Conservation (phyloP, 2,888 invertebrate genomes). For the Hirtodrosophila trivittata region DNA sequence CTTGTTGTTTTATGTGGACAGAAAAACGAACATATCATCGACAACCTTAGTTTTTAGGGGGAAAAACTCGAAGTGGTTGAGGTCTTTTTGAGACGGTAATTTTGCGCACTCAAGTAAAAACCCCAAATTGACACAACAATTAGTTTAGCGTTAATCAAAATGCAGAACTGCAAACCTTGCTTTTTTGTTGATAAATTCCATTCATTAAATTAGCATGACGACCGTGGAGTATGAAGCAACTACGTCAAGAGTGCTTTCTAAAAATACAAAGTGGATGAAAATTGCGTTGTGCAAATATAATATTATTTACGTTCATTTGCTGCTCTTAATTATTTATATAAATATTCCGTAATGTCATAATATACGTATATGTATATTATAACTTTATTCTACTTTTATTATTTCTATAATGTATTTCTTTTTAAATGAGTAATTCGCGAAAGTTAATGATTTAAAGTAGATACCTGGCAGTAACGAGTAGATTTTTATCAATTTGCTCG, state of each 20-base stretch:
- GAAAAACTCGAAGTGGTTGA: conserved; percentile 52
- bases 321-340: not conserved
- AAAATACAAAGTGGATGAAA: conserved; percentile 27
- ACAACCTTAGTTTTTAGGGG: conserved; percentile 42
- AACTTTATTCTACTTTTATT: too few relatives aligned
- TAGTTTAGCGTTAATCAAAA: conserved; percentile 68
- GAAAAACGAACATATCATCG: conserved; percentile 14
- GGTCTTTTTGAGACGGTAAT: conserved; percentile 45
- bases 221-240: conserved; percentile 32
- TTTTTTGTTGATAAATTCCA: conserved; percentile 34
- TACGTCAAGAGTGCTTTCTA: conserved; percentile 46
- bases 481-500: too few relatives aligned
- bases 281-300: conserved; percentile 15
- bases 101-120: conserved; percentile 47
- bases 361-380: too few relatives aligned
- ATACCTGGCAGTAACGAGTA: too few relatives aligned
- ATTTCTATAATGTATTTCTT: too few relatives aligned
- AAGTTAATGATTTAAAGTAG: not conserved
- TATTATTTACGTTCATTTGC: not conserved
- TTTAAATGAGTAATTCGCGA: too few relatives aligned
- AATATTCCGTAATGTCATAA: too few relatives aligned
- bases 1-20: conserved; percentile 13
- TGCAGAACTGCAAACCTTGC: conserved; percentile 47
- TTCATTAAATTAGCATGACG: conserved; percentile 41
- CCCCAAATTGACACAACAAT: conserved; percentile 58